Conservation (phyloP, 1,140 invertebrate genomes). For the Akabosia matsudoensis region DNA sequence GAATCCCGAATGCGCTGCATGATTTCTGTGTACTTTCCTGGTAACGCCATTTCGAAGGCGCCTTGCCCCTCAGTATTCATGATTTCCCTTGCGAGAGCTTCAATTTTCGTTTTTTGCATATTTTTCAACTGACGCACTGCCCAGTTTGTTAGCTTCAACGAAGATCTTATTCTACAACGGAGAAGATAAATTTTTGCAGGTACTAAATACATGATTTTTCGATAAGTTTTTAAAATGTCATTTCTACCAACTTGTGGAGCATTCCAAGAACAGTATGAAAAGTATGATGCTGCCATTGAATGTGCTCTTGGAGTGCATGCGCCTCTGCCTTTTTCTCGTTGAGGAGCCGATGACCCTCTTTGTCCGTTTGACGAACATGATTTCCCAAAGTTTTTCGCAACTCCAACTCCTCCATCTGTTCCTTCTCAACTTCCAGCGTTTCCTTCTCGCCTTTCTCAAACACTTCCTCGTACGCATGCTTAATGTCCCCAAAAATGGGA, state of each 20-base stretch:
- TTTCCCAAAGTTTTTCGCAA: not conserved
- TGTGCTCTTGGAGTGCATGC: constrained; percentile 18
- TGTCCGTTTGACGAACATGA: constrained; percentile 12
- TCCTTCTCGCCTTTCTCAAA: constrained; percentile 22
- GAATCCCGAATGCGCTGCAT: not conserved
- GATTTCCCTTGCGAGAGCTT: constrained; percentile 7
- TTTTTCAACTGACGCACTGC: not conserved
- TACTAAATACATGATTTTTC: not conserved
- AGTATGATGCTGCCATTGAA: constrained; percentile 15
- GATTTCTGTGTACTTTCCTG: constrained; percentile 21
- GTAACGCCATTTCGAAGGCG: not conserved
- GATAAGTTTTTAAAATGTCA: not conserved
- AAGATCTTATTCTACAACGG: constrained; percentile 6
- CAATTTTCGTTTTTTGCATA: constrained; percentile 16
- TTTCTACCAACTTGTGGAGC: not conserved
- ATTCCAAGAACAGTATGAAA: not conserved
- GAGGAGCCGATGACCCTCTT: not conserved
- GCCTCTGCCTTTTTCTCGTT: not conserved
- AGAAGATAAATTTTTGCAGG: not conserved
- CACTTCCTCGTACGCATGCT: constrained; percentile 2
- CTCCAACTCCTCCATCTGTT: constrained; percentile 6
- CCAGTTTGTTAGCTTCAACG: not conserved
- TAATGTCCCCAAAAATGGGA: constrained; percentile 5
- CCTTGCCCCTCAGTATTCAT: not conserved
- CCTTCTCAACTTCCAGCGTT: not conserved